Conservation (phyloP, 2,888 invertebrate species). For the Himalopsyche tibetana region DNA sequence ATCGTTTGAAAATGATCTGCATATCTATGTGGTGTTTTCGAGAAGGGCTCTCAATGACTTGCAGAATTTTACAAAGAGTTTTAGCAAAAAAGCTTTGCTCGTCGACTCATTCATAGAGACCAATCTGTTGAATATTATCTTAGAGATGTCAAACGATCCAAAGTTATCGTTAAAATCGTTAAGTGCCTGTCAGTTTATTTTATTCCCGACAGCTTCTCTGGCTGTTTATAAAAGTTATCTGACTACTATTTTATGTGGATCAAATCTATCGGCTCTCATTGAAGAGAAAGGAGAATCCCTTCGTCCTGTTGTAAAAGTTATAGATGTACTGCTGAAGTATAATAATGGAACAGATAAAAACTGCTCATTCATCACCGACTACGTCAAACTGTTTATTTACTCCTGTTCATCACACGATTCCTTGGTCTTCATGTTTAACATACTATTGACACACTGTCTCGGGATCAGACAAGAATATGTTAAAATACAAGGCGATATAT, state of each 20-base stretch:
- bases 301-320: constrained; percentile 73
- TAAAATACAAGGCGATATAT: constrained; percentile 70
- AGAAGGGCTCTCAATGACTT: constrained; percentile 56
- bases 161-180: constrained; percentile 55
- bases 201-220: constrained; percentile 69
- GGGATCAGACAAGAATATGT: constrained; percentile 72
- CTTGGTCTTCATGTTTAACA: constrained; percentile 73
- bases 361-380: constrained; percentile 70
- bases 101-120: constrained; percentile 59
- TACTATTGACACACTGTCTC: constrained; percentile 71
- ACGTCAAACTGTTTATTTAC: constrained; percentile 72
- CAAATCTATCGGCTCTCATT: constrained; percentile 67
- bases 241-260: constrained; percentile 47
- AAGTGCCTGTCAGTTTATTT: constrained; percentile 64
- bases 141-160: constrained; percentile 54
- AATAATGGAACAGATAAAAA: constrained; percentile 68
- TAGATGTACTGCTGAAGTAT: constrained; percentile 72
- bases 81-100: constrained; percentile 58
- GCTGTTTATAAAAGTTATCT: constrained; percentile 59
- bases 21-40: constrained; percentile 42
- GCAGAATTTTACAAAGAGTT: constrained; percentile 58
- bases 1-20: constrained; percentile 17
- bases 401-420: constrained; percentile 72
- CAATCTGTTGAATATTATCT: constrained; percentile 55
- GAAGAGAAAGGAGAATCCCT: constrained; percentile 74